Evolutionary conservation across 2,113 vertebrate genomes (phyloP).

Genomic region (Bubalus kerabau): DNA sequence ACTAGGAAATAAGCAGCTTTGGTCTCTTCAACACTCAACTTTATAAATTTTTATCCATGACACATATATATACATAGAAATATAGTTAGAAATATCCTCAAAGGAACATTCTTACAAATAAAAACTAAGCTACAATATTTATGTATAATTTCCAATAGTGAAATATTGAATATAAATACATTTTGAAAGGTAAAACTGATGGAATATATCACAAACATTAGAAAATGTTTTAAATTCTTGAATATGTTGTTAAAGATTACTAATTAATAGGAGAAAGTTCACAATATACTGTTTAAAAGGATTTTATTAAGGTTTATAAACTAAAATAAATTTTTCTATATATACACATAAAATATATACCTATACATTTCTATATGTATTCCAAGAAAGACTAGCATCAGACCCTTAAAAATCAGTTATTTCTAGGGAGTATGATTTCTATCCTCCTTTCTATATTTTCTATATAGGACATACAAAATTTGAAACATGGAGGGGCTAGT

Average conservation of each 20-base stretch:
- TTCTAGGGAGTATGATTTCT: not conserved
- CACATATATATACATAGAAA: not conserved
- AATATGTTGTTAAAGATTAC: not conserved
- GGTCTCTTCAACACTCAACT: not conserved
- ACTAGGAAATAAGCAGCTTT: not conserved
- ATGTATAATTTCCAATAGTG: not conserved
- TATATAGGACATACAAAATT: not conserved
- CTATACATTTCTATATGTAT: not conserved
- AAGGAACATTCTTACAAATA: not conserved
- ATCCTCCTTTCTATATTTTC: not conserved
- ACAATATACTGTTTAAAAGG: not conserved
- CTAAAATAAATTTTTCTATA: not conserved
- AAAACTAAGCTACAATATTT: conserved; percentile 1
- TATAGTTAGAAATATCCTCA: not conserved
- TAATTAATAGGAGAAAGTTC: not conserved
- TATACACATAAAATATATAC: not conserved
- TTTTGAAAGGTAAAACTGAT: not conserved
- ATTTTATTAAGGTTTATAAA: not conserved
- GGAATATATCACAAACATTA: not conserved
- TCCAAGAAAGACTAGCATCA: not conserved
- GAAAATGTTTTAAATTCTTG: not conserved
- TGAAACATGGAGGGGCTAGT: not conserved
- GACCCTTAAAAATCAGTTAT: not conserved
- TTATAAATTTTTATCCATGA: not conserved
- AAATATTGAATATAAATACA: conserved; percentile 2